Conservation (phyloP, 2,888 invertebrate genomes). For the Polydrusus pterygomalis region DNA sequence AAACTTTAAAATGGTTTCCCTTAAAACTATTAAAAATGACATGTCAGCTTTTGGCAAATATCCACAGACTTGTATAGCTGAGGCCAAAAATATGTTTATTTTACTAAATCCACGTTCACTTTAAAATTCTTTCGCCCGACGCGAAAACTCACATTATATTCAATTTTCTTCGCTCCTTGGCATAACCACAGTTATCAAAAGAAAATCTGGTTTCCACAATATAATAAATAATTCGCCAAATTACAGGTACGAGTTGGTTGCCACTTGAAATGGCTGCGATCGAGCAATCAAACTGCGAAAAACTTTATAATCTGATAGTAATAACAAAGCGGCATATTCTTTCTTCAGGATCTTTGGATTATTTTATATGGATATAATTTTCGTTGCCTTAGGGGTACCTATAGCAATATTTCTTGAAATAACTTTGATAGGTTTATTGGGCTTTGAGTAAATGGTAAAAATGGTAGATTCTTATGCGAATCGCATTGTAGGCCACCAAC, state of each 20-base stretch:
- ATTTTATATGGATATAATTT: constrained; percentile 4
- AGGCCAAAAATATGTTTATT: background rate
- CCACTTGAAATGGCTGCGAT: constrained; percentile 35
- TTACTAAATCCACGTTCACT: background rate
- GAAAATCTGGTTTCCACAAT: constrained; percentile 35
- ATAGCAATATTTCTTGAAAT: too few species aligned
- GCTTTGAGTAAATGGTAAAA: too few species aligned
- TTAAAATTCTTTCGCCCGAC: background rate
- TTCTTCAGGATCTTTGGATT: constrained; percentile 21
- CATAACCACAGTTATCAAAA: constrained; percentile 32
- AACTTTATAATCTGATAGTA: constrained; percentile 33
- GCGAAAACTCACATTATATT: constrained; percentile 24
- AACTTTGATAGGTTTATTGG: too few species aligned
- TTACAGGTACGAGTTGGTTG: constrained; percentile 32
- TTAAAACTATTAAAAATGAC: too few species aligned
- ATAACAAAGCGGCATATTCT: constrained; percentile 35
- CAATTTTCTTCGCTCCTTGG: constrained; percentile 21
- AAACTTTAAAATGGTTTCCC: too few species aligned
- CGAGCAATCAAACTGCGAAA: constrained; percentile 25
- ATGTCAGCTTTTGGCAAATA: too few species aligned
- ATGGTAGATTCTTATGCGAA: too few species aligned
- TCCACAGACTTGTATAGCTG: background rate
- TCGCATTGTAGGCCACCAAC: background rate
- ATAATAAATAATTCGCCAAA: constrained; percentile 35
- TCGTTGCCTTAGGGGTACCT: background rate